Base-by-base conservation (phyloP, 2,888 invertebrate genomes). In the Troides helena region DNA sequence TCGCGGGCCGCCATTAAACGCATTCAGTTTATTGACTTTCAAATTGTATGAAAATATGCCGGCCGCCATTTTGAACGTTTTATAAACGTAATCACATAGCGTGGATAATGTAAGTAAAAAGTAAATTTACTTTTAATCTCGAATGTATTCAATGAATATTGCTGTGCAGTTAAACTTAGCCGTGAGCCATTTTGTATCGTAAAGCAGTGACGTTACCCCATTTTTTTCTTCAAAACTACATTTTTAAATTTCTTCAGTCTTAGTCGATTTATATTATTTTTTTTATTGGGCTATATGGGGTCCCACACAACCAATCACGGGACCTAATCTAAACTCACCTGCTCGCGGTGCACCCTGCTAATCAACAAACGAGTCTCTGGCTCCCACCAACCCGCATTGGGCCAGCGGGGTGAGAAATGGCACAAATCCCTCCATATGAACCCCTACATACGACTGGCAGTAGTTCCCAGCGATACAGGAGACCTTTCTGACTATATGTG, bases 1-100 rank as follows among this genome's bases (percentile, higher is more conserved):
- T 89, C 84, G 80, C 72, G 65, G 23, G 18, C 39, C 65, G 46
- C 14, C 67, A 72, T 65, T 65, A 66, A 64, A 65, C 60, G 50
- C 60, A 61, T 43, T 50, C 57, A 62, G n/a, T 60, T 62, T 58
- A 61, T 65, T 57, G n/a, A 43, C 39, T 17, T 64, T 67, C 62
- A 58, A 62, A 68, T 68, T 69, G 59, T 61, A 68, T 57, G 61
- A 65, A 57, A 63, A 65, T 56, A 68, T 62, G 3, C 30, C 30
- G 39, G 56, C 65, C 61, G 67, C 69, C 64, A 67, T 67, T 70
- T 68, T 69, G 62, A 65, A 69, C 60, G 46, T 39, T 67, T 67
- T 58, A 65, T 67, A 70, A 62, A 72, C 62, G 68, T 63, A 43
- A 58, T 69, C 67, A 71, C 21, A 57, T 57, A 7, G 63, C 58